Percentiles rank a stretch among this genome's conserved stretches.
phyloP scores from a whole-genome alignment of 1,140 invertebrate species.

The Musca domestica region DNA sequence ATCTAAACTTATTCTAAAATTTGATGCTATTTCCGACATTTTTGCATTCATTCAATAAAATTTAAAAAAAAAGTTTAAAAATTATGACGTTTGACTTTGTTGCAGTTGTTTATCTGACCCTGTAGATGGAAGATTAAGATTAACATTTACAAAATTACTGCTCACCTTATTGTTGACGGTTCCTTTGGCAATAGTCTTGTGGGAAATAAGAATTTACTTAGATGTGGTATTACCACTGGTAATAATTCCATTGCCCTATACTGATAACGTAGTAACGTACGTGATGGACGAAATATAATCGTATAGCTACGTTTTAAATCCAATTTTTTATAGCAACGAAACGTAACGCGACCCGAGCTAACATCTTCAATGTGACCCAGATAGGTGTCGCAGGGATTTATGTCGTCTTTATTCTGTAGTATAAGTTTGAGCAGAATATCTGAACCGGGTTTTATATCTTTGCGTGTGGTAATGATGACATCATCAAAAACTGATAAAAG shows the following conservation, averaged over 20 bases:
- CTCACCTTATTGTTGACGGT: neutral
- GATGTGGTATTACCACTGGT: constrained; percentile 29
- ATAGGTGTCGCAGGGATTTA: constrained; percentile 35
- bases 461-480: constrained; percentile 38
- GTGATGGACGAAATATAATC: constrained; percentile 39
- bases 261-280: constrained; percentile 41
- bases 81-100: too few relatives aligned
- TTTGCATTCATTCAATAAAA: too few relatives aligned
- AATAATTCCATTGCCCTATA: constrained; percentile 42
- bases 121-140: too few relatives aligned
- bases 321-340: constrained; percentile 34
- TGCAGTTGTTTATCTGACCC: too few relatives aligned
- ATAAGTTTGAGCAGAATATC: constrained; percentile 6
- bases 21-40: too few relatives aligned
- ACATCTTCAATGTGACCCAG: constrained; percentile 40
- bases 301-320: constrained; percentile 36
- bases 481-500: constrained; percentile 40
- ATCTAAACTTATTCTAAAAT: too few relatives aligned
- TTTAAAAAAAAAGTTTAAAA: too few relatives aligned
- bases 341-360: constrained; percentile 38
- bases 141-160: too few relatives aligned
- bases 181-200: constrained; percentile 2
- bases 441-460: neutral
- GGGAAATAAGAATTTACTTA: constrained; percentile 35
- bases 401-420: constrained; percentile 18